Conservation (phyloP, 2,113 vertebrate genomes). For the Thomomys bottae region DNA sequence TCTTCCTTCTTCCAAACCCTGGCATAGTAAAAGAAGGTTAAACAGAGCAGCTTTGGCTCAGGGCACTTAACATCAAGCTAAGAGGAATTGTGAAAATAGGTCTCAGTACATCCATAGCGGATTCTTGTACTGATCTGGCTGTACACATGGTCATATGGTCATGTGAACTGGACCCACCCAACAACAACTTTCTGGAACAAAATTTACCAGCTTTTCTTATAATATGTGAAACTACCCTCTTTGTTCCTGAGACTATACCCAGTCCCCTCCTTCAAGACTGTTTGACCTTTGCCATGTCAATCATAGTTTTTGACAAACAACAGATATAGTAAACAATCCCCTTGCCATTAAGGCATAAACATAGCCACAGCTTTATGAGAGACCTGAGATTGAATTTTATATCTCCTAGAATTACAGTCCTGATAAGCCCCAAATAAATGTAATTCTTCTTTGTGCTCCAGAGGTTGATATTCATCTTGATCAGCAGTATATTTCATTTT, state of each 20-base stretch:
- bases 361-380: neutral
- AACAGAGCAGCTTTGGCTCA: neutral
- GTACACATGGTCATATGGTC: neutral
- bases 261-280: neutral
- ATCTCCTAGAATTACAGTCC: neutral
- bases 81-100: no score
- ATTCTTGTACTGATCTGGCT: neutral
- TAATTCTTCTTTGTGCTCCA: neutral
- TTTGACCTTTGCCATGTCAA: neutral
- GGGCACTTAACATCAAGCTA: no score
- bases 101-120: neutral
- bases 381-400: neutral
- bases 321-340: neutral
- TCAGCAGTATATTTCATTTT: constrained; percentile 12
- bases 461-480: neutral
- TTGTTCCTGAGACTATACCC: neutral
- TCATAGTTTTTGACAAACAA: neutral
- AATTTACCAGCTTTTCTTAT: neutral
- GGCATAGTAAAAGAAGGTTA: no score
- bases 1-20: neutral
- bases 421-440: neutral
- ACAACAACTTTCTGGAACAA: neutral
- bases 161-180: neutral
- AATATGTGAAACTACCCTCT: neutral
- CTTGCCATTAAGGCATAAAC: neutral